Base-by-base conservation (phyloP, 2,113 vertebrate genomes). In the Tretioscincus oriximinensis region DNA sequence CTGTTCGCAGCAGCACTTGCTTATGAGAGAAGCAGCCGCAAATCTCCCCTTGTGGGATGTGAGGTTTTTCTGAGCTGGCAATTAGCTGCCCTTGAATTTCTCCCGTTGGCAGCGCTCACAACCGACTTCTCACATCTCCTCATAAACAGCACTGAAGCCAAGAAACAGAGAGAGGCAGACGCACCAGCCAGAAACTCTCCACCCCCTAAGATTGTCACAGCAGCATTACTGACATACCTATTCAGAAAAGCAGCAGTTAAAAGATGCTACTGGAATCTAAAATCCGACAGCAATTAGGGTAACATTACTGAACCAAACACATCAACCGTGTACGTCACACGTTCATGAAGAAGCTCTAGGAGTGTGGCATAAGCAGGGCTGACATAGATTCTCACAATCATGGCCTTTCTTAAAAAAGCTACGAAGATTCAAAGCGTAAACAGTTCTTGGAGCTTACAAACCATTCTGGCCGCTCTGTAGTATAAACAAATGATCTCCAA, bases 131-230 rank as follows among this genome's bases (percentile, higher is more conserved):
- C 87, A 64, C 81, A 88, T 86, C 89, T 87, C 84, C 85, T 76
- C 6, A 84, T 65, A 74, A 76, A 5, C 75, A 76, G 22, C 88
- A 69, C 82, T 61, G 11, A 65, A 77, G 24, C 76, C 35, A 10
- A 83, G 83, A 64, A 28, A 28, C 31, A 29, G 67, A 31, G 28
- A 47, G 67, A 49, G 58, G 75, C 51, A 86, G 80, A 81, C 4
- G 60, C 67, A 78, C 84, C 89, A 67, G 78, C 85, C 78, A 77
- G 79, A 82, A 89, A 47, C 87, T 91, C 94, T 92, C 94, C 94
- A 91, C 94, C 93, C 88, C 81, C 87, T 81, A 35, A 72, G 69
- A 29, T 73, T 88, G 81, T 86, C 47, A 74, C 71, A 7, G 69
- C 90, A 88, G 35, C 80, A 65, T 51, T 80, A 78, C 71, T 41